A percentile compares a stretch with the other conserved stretches of the same genome.
Conservation (phyloP, 2,113 vertebrate genomes). For the Tricholaema leucomelas region DNA sequence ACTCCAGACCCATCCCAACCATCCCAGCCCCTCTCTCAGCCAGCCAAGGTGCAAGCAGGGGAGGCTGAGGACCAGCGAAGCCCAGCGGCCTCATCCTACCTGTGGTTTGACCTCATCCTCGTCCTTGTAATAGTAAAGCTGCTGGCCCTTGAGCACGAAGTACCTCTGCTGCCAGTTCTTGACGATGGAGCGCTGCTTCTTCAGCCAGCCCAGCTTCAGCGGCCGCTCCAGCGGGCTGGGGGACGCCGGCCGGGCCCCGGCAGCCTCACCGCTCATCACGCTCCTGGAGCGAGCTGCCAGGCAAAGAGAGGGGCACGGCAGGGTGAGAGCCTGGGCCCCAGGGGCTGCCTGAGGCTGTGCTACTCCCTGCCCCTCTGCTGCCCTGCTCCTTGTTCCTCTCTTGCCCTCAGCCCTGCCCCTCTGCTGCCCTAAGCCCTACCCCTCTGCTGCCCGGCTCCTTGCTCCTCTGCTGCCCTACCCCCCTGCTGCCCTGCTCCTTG, state of each 20-base stretch:
- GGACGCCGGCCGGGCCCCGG: slow-evolving; percentile 19
- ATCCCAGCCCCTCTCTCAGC: rapidly evolving
- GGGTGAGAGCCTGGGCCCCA: background rate
- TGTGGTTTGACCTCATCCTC: slow-evolving; percentile 87
- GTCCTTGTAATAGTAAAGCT: slow-evolving; percentile 91
- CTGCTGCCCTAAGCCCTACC: no score
- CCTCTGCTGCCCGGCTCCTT: background rate
- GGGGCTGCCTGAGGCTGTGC: background rate
- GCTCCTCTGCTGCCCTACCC: background rate
- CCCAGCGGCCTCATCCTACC: slow-evolving; percentile 20
- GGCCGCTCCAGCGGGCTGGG: slow-evolving; percentile 82
- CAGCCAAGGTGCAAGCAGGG: background rate
- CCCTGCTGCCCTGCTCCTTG: no score
- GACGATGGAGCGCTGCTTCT: slow-evolving; percentile 92
- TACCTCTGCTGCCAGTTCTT: slow-evolving; percentile 95
- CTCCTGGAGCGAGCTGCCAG: slow-evolving; percentile 87
- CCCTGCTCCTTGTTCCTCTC: no score
- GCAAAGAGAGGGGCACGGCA: background rate
- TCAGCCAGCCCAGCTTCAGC: slow-evolving; percentile 91
- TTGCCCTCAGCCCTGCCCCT: no score
- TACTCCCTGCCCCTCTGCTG: background rate
- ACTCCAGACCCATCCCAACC: background rate
- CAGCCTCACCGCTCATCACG: slow-evolving; percentile 82
- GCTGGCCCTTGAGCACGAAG: slow-evolving; percentile 87
- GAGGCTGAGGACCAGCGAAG: rapidly evolving